Evolutionary conservation across 2,888 invertebrate species (phyloP).

Genomic region (Entomobrya multifasciata): DNA sequence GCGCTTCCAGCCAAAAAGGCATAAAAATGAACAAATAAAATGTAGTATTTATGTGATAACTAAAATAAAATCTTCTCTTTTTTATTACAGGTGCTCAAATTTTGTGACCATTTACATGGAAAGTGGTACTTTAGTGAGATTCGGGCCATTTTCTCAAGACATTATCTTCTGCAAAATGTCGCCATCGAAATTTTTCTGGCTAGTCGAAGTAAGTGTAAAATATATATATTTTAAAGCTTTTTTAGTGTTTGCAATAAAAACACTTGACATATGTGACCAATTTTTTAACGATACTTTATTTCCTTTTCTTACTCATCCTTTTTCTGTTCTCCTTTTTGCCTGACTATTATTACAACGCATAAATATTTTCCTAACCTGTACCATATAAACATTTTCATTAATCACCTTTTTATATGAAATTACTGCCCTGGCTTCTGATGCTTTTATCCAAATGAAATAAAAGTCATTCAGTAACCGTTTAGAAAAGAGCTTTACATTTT

Average conservation of each 20-base stretch:
- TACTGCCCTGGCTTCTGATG: constrained; percentile 28
- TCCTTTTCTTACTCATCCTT: no score
- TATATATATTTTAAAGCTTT: no score
- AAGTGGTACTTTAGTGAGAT: constrained; percentile 99
- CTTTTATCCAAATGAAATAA: constrained; percentile 66
- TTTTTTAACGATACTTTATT: no score
- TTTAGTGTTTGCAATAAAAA: no score
- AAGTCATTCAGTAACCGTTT: constrained; percentile 30
- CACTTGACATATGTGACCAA: no score
- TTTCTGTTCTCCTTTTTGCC: no score
- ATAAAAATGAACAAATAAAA: background rate
- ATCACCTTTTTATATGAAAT: background rate
- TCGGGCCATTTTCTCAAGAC: constrained; percentile 97
- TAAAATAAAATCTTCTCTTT: constrained; percentile 58
- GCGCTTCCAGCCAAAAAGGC: background rate
- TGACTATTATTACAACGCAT: background rate
- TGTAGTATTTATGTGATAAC: background rate
- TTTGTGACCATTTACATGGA: constrained; percentile 99
- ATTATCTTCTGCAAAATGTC: constrained; percentile 97
- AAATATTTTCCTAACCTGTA: background rate
- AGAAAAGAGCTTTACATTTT: background rate
- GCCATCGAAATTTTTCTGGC: constrained; percentile 99
- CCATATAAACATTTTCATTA: background rate
- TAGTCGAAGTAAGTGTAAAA: constrained; percentile 95
- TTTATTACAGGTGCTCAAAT: constrained; percentile 92